Evolutionary conservation across 2,797 vertebrate genomes (phyloP), one percentile per base, ranked within the genome.

Genomic region (Aselliscus stoliczkanus): DNA sequence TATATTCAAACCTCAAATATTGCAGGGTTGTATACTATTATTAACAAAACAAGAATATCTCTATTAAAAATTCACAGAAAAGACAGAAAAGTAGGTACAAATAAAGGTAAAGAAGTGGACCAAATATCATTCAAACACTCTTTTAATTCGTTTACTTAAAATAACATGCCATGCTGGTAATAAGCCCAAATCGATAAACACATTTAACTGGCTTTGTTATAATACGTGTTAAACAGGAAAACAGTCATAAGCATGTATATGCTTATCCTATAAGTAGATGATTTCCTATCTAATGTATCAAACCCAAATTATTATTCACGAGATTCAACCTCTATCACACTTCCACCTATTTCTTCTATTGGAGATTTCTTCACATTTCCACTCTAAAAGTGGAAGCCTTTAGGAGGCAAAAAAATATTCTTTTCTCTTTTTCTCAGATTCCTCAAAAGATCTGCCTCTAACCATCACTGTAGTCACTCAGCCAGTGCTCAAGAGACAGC

Each of bases 301-400:
- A 96, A 60, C n/a, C 54, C 37, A 90, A 97, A 93, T 70, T 56
- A 96, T 42, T 89, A 93, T 81, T 31, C 39, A 84, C 20, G 8
- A 18, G n/a, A 90, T 81, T 88, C 50, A 84, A 79, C 17, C 15
- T 79, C 64, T 70, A 75, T 79, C 29, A 75, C 20, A 94, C 25
- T 54, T 90, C 21, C 21, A 75, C 17, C 52, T 17, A 62, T 88
- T 88, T 92, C 76, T 73, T 89, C 27, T 50, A 27, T 1, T 82
- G 34, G n/a, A 72, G 17, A 29, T 73, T 39, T 29, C 42, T 89
- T 64, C 73, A 34, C 62, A 70, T 73, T 93, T 72, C 47, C 50
- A 84, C 47, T 95, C 29, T 72, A 62, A 77, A 92, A 95, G 1
- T 58, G 47, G 47, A 37, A 79, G 73, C n/a, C 20, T 60, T 87